These are phyloP conservation scores for Chaetops frenatus DNA, from an alignment of 2,113 vertebrate genomes.

Conservation along the genomic window DNA sequence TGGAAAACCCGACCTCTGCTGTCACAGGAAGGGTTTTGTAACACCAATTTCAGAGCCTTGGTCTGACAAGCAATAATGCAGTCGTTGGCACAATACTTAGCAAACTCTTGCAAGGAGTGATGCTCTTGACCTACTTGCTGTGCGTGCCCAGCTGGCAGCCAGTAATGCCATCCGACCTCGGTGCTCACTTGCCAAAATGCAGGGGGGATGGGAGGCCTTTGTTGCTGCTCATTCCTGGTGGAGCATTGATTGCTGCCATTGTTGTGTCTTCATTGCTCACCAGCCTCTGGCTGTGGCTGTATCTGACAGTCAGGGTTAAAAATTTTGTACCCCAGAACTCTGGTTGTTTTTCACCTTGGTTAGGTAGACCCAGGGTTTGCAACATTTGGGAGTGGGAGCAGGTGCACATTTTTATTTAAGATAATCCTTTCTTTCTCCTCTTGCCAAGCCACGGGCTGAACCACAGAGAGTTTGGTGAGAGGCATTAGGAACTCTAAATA, in stretches of 20 bases:
- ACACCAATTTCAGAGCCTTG: neutral
- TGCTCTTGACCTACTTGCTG: conserved; percentile 51
- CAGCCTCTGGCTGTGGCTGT: neutral
- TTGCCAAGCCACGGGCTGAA: neutral
- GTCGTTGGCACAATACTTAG: neutral
- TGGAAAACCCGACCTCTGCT: neutral
- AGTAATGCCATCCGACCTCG: neutral
- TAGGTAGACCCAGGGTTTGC: neutral
- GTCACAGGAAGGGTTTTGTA: neutral
- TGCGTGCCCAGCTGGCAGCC: conserved; percentile 6
- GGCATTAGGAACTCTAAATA: neutral
- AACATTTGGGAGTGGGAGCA: neutral
- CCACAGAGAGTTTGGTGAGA: neutral
- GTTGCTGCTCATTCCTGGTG: neutral
- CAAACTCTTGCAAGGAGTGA: neutral
- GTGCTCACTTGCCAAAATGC: neutral
- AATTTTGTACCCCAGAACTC: neutral
- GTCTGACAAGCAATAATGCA: neutral
- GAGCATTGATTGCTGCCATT: neutral
- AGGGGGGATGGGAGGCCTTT: neutral
- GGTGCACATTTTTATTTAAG: neutral
- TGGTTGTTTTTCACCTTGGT: neutral
- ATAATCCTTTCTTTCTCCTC: neutral
- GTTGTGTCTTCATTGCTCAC: neutral
- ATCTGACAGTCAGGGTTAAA: neutral